Evolutionary conservation across 2,113 vertebrate genomes (phyloP).

Genomic region (Syngnathus scovelli): DNA sequence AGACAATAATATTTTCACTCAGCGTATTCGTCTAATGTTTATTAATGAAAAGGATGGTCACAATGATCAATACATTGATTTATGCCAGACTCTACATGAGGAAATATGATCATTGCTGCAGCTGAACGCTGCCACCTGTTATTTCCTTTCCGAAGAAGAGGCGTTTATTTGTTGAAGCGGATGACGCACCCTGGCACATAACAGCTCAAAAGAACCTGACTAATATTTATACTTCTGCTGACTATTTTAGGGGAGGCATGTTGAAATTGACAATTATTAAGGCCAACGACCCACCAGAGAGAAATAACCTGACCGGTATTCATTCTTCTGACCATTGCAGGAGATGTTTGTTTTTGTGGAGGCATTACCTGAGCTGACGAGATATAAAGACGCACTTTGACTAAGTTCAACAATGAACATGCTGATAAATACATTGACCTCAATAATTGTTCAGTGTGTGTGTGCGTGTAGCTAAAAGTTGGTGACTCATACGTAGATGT

Average conservation of each 20-base stretch:
- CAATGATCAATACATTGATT: not conserved
- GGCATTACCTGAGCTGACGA: not conserved
- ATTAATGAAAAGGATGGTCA: not conserved
- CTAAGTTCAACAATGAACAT: not conserved
- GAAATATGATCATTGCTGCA: not conserved
- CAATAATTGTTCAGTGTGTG: not conserved
- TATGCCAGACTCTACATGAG: not conserved
- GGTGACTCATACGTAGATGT: slow-evolving; percentile 54
- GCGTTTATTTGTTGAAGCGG: not conserved
- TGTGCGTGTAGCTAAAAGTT: slow-evolving; percentile 31
- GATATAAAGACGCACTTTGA: not conserved
- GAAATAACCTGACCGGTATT: not conserved
- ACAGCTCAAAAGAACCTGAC: not conserved
- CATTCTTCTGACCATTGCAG: not conserved
- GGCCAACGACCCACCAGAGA: not conserved
- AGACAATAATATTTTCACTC: not conserved
- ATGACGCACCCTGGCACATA: not conserved
- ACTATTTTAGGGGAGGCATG: not conserved
- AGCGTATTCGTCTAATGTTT: not conserved
- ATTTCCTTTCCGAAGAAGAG: not conserved
- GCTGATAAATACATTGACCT: not conserved
- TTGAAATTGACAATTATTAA: not conserved
- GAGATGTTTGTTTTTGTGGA: no score
- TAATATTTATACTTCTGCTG: not conserved
- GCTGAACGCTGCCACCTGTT: not conserved